A percentile compares a stretch with the other conserved stretches of the same genome.
Conservation (phyloP, 2,113 vertebrate genomes). For the Chaetodon trifascialis region DNA sequence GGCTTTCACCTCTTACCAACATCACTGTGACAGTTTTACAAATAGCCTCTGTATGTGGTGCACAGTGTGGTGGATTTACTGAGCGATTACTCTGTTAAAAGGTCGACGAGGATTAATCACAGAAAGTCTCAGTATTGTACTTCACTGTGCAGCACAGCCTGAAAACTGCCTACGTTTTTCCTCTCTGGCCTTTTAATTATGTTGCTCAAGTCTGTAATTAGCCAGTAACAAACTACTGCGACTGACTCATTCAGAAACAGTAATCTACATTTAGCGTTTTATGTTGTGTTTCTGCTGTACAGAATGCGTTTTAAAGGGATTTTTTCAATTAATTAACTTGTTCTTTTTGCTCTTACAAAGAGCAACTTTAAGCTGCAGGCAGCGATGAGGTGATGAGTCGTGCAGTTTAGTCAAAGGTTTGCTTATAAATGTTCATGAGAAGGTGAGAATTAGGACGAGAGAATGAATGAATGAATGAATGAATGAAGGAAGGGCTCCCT, state of each 20-base stretch:
- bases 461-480: background rate
- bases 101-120: no score
- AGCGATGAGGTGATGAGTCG: background rate
- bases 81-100: background rate
- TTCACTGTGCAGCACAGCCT: background rate
- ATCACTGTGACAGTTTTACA: background rate
- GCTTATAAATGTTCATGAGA: background rate
- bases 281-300: slow-evolving; percentile 31
- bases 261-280: background rate
- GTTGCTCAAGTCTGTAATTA: slow-evolving; percentile 13
- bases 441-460: no score
- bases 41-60: background rate
- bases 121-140: background rate
- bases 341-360: background rate
- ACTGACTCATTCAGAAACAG: slow-evolving; percentile 31
- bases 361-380: background rate
- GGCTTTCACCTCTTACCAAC: no score
- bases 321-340: slow-evolving; percentile 30
- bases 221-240: slow-evolving; percentile 26
- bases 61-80: background rate
- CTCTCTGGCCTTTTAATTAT: slow-evolving; percentile 25
- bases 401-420: background rate
- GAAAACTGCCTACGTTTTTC: slow-evolving; percentile 9
- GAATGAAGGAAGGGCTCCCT: background rate
- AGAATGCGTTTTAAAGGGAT: slow-evolving; percentile 70